Evolutionary conservation across 2,888 invertebrate genomes (phyloP).

Genomic region (Oligia latruncula): DNA sequence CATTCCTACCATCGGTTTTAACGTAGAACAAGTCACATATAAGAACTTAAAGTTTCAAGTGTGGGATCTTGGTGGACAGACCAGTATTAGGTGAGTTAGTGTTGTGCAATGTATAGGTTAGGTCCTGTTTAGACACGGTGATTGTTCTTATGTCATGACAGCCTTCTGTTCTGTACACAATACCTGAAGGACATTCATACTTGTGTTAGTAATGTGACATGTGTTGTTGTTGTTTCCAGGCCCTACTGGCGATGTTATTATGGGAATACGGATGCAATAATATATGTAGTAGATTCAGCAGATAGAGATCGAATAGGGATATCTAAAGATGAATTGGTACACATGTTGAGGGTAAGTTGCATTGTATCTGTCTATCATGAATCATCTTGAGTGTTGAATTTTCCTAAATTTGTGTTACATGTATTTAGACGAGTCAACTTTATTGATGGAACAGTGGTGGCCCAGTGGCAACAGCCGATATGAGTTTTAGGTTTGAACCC

Average conservation of each 20-base stretch:
- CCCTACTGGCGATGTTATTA: slow-evolving; percentile 99
- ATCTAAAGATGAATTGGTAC: slow-evolving; percentile 99
- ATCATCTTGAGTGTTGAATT: slow-evolving; percentile 2
- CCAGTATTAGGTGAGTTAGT: slow-evolving; percentile 96
- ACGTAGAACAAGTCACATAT: slow-evolving; percentile 99
- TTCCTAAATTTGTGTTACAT: background rate
- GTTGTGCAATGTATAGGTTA: slow-evolving; percentile 66
- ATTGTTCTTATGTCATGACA: slow-evolving; percentile 50
- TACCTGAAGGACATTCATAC: slow-evolving; percentile 2
- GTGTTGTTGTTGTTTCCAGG: slow-evolving; percentile 89
- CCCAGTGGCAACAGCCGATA: background rate
- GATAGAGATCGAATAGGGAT: slow-evolving; percentile 99
- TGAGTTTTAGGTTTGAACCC: background rate
- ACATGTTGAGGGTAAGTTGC: slow-evolving; percentile 97
- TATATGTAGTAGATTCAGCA: slow-evolving; percentile 99
- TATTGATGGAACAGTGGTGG: background rate
- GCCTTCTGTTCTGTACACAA: slow-evolving; percentile 21
- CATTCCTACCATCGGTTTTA: slow-evolving; percentile 99
- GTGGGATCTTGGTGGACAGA: slow-evolving; percentile 99
- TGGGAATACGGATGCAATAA: slow-evolving; percentile 99
- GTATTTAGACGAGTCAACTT: background rate
- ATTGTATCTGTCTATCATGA: background rate
- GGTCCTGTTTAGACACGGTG: slow-evolving; percentile 49
- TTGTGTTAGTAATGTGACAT: slow-evolving; percentile 12
- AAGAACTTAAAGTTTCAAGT: slow-evolving; percentile 99